These are phyloP conservation scores for Martes martes DNA, from an alignment of 2,113 vertebrate species.

Conservation along the genomic window DNA sequence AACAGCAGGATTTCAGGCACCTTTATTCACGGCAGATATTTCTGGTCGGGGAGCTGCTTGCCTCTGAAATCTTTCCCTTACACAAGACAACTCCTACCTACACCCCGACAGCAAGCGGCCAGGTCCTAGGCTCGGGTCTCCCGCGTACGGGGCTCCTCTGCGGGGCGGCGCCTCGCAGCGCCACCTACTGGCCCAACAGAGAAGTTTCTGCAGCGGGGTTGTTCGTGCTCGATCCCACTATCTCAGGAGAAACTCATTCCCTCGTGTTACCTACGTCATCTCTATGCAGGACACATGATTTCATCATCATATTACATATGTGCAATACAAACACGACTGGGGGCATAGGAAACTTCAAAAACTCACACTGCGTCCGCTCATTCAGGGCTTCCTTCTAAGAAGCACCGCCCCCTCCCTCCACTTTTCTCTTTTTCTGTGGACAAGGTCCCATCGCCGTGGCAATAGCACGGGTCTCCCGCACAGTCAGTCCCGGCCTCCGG, in stretches of 20 bases:
- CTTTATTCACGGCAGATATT: slow-evolving; percentile 56
- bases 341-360: neutral
- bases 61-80: neutral
- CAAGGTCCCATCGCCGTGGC: neutral
- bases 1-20: slow-evolving; percentile 47
- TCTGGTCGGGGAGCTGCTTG: neutral
- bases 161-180: rapidly evolving
- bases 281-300: neutral
- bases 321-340: neutral
- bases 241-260: neutral
- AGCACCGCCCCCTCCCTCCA: neutral
- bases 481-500: neutral
- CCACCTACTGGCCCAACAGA: neutral
- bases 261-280: neutral
- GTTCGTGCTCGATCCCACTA: neutral
- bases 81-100: neutral
- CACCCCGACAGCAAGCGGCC: neutral
- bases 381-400: neutral
- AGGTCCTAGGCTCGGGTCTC: neutral
- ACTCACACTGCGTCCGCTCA: too few relatives aligned
- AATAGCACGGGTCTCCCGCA: neutral
- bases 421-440: neutral
- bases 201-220: neutral
- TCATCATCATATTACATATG: neutral
- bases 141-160: neutral